Evolutionary conservation across 2,113 vertebrate species (phyloP).

Genomic region (Amia ocellicauda): DNA sequence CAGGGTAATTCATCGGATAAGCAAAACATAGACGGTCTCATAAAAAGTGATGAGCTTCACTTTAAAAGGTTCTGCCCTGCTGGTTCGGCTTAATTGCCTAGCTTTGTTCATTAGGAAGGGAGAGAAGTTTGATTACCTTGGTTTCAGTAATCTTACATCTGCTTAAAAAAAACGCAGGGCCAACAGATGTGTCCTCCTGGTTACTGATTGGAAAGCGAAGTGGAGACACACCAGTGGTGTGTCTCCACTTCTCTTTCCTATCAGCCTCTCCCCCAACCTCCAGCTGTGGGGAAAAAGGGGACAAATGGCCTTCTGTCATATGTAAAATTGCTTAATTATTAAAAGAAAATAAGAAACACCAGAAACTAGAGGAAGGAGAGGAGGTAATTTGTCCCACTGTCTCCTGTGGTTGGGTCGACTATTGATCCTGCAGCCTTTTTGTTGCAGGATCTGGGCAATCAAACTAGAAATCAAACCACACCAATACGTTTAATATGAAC

Average conservation of each 20-base stretch:
- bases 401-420: constrained; percentile 1
- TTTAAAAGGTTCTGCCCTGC: constrained; percentile 9
- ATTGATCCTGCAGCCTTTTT: constrained; percentile 36
- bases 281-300: constrained; percentile 33
- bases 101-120: constrained; percentile 22
- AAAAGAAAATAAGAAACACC: constrained; percentile 37
- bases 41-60: constrained; percentile 32
- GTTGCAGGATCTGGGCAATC: constrained; percentile 45
- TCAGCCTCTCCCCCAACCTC: constrained; percentile 25
- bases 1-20: constrained; percentile 20
- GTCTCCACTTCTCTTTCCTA: no score
- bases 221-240: no score
- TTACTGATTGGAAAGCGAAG: neutral
- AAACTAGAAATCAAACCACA: constrained; percentile 49
- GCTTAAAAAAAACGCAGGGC: no score
- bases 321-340: constrained; percentile 53
- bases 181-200: no score
- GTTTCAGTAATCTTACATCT: neutral
- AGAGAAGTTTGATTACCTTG: constrained; percentile 8
- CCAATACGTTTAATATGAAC: no score
- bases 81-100: constrained; percentile 25
- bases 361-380: constrained; percentile 26
- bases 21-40: constrained; percentile 25
- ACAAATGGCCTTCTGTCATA: constrained; percentile 47
- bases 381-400: constrained; percentile 25